phyloP scores from a whole-genome alignment of 2,113 vertebrate genomes.

The Telmatochromis sp. region DNA sequence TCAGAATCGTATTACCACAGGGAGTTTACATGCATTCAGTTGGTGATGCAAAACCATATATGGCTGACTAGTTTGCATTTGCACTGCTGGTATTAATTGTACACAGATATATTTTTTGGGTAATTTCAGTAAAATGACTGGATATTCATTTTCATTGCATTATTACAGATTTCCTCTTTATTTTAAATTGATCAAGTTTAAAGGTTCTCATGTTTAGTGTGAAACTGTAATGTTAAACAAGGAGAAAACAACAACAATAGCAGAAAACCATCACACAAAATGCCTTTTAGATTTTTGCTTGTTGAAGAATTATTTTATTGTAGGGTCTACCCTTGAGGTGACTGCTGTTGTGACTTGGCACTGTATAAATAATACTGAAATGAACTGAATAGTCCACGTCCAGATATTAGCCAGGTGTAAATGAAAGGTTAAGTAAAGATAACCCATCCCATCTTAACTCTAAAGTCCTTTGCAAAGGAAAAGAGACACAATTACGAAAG shows the following conservation, averaged over 20 bases:
- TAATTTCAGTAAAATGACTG: not conserved
- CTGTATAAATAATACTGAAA: not conserved
- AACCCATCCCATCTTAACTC: not conserved
- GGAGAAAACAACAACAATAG: not conserved
- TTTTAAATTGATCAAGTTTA: not conserved
- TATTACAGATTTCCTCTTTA: not conserved
- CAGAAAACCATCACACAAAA: rapidly evolving
- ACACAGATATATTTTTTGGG: not conserved
- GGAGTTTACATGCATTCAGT: not conserved
- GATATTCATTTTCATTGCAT: not conserved
- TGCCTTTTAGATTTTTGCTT: not conserved
- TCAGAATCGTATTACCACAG: not conserved
- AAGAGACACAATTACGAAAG: not conserved
- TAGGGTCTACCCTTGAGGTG: not conserved
- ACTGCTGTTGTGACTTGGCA: not conserved
- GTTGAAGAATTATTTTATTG: not conserved
- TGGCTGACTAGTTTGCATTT: not conserved
- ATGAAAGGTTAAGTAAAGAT: not conserved
- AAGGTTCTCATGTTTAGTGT: not conserved
- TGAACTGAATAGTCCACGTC: not conserved
- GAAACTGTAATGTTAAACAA: not conserved
- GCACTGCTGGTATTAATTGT: not conserved
- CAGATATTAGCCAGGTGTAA: not conserved
- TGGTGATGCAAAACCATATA: not conserved
- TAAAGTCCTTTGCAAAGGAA: not conserved